Base-by-base conservation (phyloP, 2,888 invertebrate species). In the Melanostoma scalare region DNA sequence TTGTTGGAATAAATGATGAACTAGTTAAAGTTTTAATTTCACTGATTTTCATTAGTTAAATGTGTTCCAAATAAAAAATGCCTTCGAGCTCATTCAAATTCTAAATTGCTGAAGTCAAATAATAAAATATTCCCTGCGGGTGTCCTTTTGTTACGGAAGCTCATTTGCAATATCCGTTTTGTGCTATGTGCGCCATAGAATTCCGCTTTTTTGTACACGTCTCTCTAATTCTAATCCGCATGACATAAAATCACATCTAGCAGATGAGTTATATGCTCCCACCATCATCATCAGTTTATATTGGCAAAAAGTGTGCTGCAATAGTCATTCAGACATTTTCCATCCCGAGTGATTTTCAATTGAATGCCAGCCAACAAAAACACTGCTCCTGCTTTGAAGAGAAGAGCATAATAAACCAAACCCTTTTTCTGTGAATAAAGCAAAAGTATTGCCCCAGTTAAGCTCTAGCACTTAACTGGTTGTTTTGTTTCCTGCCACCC, bases 371-470 rank as follows among this genome's bases (percentile, higher is more conserved):
- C 2, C 33, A 52, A 20, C 20, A 20, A 20, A 20, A 9, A 55
- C 33, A 20, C 31, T 9, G 31, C 9, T 33, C 33, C 44, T 6
- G 8, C n/a, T 38, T 6, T 38, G 44, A 50, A 55, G 9, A 44
- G 38, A 60, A 63, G 36, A 67, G 72, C 53, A 72, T 38, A 61
- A 31, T 33, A 79, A 79, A 61, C 9, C 31, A 38, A 67, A 42
- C 35, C 36, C 44, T 63, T 71, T 71, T 40, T 77, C 30, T 20
- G 20, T 33, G 35, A 71, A 60, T 61, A 56, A 56, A 56, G 30
- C 63, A 38, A 77, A 77, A 76, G 72, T 77, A 82, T 82, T 82
- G 82, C 68, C 63, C 77, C 53, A 82, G 82, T 73, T 82, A 77
- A 68, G 72, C 55, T 48, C 33, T 20, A 20, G 35, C 67, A 63